Evolutionary conservation across 2,888 invertebrate species (phyloP).

Genomic region (Metacarcinus magister): DNA sequence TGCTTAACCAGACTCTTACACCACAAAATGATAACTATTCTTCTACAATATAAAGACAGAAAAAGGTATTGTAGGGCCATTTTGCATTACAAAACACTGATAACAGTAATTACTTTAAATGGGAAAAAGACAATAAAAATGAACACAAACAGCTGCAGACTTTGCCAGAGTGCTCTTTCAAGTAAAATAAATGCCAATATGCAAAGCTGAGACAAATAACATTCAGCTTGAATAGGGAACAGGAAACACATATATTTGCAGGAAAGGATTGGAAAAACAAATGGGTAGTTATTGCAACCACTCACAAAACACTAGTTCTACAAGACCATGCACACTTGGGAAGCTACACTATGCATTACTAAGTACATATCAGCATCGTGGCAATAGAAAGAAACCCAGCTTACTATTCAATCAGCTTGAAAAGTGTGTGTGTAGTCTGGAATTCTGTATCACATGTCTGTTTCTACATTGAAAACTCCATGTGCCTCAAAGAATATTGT

Average conservation of each 20-base stretch:
- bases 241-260: conserved; percentile 12
- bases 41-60: conserved; percentile 53
- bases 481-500: not conserved
- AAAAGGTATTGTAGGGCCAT: conserved; percentile 58
- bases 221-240: conserved; percentile 38
- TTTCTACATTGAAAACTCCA: not conserved
- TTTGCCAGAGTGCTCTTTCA: conserved; percentile 43
- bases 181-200: conserved; percentile 40
- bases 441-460: not conserved
- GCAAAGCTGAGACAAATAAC: conserved; percentile 51
- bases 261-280: not conserved
- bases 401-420: not conserved
- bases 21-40: conserved; percentile 56
- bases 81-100: conserved; percentile 49
- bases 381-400: not conserved
- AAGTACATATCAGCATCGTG: not conserved
- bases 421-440: not conserved
- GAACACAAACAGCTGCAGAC: not conserved
- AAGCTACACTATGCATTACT: conserved; percentile 23
- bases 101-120: conserved; percentile 12
- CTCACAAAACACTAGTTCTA: conserved; percentile 1
- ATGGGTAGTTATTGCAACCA: not conserved
- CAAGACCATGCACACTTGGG: conserved; percentile 40
- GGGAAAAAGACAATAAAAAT: not conserved
- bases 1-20: conserved; percentile 55